Percentiles rank a stretch among this genome's conserved stretches.
phyloP scores from a whole-genome alignment of 2,797 vertebrate species.

The Anisognathus igniventris region DNA sequence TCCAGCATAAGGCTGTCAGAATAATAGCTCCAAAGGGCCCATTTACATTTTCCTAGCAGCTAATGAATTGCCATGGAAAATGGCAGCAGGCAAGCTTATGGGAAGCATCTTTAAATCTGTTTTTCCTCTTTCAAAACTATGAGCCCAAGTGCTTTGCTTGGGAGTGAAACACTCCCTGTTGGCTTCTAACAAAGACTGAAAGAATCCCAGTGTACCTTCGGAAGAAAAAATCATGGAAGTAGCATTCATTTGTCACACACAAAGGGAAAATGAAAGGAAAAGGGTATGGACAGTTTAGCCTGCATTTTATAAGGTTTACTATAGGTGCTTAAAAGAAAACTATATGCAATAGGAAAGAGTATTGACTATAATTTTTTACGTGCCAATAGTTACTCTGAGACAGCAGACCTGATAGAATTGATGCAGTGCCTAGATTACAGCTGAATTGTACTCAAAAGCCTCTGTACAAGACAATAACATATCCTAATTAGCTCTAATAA shows the following conservation, averaged over 20 bases:
- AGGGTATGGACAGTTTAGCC: not conserved
- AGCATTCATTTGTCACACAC: not conserved
- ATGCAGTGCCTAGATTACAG: not conserved
- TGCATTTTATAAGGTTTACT: not conserved
- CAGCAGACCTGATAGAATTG: not conserved
- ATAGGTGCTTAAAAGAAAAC: not conserved
- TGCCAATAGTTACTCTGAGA: not conserved
- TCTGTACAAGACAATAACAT: not conserved
- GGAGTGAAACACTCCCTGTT: not conserved
- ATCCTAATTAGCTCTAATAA: not conserved
- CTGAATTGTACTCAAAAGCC: not conserved
- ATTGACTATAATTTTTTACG: not conserved
- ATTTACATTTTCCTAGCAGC: conserved; percentile 15
- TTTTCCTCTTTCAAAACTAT: not conserved
- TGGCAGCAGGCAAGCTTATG: not conserved
- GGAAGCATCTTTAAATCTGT: conserved; percentile 5
- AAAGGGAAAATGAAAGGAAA: not conserved
- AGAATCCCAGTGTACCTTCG: not conserved
- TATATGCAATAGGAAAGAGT: not conserved
- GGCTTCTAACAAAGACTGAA: not conserved
- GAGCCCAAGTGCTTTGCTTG: not conserved
- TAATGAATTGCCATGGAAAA: conserved; percentile 40
- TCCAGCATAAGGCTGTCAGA: conserved; percentile 25
- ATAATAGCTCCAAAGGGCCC: conserved; percentile 16
- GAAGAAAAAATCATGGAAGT: not conserved